phyloP scores from a whole-genome alignment of 2,888 invertebrate genomes.

The Nineta flava region DNA sequence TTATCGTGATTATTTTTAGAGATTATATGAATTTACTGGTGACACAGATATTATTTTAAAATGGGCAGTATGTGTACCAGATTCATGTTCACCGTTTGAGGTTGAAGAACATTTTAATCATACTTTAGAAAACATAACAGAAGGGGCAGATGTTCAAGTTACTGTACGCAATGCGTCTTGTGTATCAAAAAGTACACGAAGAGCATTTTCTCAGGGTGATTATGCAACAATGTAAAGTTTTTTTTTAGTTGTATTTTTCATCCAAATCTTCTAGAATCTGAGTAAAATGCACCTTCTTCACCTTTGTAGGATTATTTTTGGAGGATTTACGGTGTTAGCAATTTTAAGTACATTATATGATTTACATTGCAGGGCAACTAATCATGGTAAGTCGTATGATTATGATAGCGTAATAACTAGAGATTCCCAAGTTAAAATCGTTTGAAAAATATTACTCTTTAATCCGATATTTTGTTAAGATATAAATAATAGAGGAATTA shows the following conservation, averaged over 20 bases:
- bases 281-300: neutral
- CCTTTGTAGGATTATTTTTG: slow-evolving; percentile 15
- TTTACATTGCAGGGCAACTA: neutral
- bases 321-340: slow-evolving; percentile 13
- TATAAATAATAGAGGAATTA: no score
- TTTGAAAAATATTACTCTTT: no score
- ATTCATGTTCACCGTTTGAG: slow-evolving; percentile 23
- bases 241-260: no score
- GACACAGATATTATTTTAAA: slow-evolving; percentile 15
- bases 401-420: no score
- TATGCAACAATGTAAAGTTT: neutral
- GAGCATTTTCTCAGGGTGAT: neutral
- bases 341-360: slow-evolving; percentile 15
- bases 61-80: slow-evolving; percentile 28
- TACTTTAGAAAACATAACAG: slow-evolving; percentile 16
- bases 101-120: slow-evolving; percentile 21
- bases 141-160: slow-evolving; percentile 19
- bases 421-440: no score
- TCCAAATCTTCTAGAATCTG: no score
- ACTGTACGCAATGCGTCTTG: slow-evolving; percentile 14
- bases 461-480: no score
- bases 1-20: neutral
- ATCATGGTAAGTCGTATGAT: neutral
- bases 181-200: neutral
- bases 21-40: neutral